Base-by-base conservation (phyloP, 2,797 vertebrate genomes). In the Oreortyx pictus region DNA sequence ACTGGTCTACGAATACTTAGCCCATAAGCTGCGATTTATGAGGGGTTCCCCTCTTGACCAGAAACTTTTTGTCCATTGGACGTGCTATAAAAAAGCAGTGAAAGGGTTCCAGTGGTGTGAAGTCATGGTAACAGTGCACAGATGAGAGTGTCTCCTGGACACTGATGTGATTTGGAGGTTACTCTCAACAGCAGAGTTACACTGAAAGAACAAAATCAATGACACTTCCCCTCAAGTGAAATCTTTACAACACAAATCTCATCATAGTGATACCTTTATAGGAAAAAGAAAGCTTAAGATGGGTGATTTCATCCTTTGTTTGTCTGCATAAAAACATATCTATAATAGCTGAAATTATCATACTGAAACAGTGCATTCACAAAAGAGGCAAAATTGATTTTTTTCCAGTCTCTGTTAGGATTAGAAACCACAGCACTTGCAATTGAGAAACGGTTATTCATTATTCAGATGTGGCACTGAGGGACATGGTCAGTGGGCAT, bases 1-100 rank as follows among this genome's bases (percentile, higher is more conserved):
- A 7, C 8, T 17, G 41, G 22, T 65, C 56, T 44, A 13, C 5
- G 7, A 74, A 82, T 68, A n/a, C 2, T 83, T 1, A 1, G 67
- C 60, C 68, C 68, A 90, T 81, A 75, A 89, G 78, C 77, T 72
- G 33, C 20, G 27, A 44, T 85, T 94, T 78, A 57, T 43, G 52
- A 67, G 72, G 76, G 29, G 61, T 93, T 84, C 43, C 71, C 25
- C 31, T 78, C 73, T n/a, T 77, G 68, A 77, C 29, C 68, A 92
- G 49, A 29, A 83, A 29, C 29, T 62, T 20, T 67, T 52, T 15
- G 16, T 66, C 22, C 19, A 8, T 13, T 23, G 22, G 14, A 17
- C 35, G 8, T 41, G 10, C 16, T 46, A 22, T 27, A 54, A 59
- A 62, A 35, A n/a, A 35, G 22, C 4, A 14, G 1, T 29, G 20